Percentiles rank a stretch among this genome's conserved stretches.
phyloP scores from a whole-genome alignment of 2,113 vertebrate species.

The Lethenteron camtschaticum region DNA sequence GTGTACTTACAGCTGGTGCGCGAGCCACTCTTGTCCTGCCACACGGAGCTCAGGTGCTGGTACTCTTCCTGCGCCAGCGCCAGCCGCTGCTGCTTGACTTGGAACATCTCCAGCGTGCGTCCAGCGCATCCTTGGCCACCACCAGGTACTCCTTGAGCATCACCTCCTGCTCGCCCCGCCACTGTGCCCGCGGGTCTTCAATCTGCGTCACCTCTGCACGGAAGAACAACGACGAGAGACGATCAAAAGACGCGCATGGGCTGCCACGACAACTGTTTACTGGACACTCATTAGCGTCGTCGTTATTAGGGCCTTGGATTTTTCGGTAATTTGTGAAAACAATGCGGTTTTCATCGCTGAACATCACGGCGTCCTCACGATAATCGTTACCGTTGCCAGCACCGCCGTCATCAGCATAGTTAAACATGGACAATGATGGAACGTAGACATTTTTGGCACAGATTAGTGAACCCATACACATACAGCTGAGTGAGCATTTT shows the following conservation, averaged over 20 bases:
- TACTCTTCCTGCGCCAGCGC: conserved; percentile 80
- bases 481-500: too few species aligned
- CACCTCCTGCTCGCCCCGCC: conserved; percentile 73
- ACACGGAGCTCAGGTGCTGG: conserved; percentile 57
- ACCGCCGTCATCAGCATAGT: too few species aligned
- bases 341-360: too few species aligned
- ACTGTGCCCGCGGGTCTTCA: conserved; percentile 80
- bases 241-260: not conserved
- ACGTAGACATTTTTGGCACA: too few species aligned
- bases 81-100: conserved; percentile 84
- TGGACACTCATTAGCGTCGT: too few species aligned
- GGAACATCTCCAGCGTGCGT: conserved; percentile 85
- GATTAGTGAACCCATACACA: too few species aligned
- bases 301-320: too few species aligned
- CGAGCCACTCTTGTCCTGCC: conserved; percentile 72
- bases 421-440: too few species aligned
- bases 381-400: too few species aligned
- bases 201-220: conserved; percentile 66
- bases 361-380: too few species aligned
- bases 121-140: conserved; percentile 68
- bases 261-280: too few species aligned
- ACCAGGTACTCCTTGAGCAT: conserved; percentile 87
- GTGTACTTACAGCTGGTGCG: conserved; percentile 72
- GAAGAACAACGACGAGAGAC: conserved; percentile 8
- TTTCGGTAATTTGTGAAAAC: too few species aligned